Percentiles rank a stretch among this genome's conserved stretches.
These are phyloP conservation scores for Orthosia cruda DNA, from an alignment of 2,888 invertebrate species.

Conservation along the genomic window DNA sequence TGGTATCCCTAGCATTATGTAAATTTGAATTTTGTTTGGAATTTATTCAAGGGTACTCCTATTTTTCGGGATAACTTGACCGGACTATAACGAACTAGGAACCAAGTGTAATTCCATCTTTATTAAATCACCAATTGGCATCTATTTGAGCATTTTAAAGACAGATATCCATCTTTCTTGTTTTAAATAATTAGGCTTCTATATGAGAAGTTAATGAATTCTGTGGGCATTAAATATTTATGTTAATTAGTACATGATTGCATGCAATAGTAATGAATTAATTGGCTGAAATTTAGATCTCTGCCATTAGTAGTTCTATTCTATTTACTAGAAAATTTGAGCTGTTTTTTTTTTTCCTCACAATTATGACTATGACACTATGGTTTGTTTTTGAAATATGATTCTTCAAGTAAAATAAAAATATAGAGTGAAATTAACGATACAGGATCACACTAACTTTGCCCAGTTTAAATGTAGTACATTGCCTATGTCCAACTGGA, in stretches of 20 bases:
- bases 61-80: no score
- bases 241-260: not conserved
- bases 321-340: not conserved
- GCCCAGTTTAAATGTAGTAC: no score
- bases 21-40: no score
- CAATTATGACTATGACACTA: not conserved
- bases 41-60: no score
- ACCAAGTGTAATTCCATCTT: not conserved
- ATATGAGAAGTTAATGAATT: not conserved
- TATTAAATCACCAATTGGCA: not conserved
- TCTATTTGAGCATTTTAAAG: not conserved
- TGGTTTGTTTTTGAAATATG: not conserved
- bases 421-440: no score
- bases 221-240: not conserved
- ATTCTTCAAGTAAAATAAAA: no score
- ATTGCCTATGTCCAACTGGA: no score
- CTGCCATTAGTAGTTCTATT: not conserved
- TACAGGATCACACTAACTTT: no score
- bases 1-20: no score
- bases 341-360: no score
- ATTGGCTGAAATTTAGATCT: not conserved
- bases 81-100: no score
- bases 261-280: not conserved
- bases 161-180: not conserved
- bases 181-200: not conserved